Evolutionary conservation across 2,797 vertebrate species (phyloP).

Genomic region (Acanthurus tractus): DNA sequence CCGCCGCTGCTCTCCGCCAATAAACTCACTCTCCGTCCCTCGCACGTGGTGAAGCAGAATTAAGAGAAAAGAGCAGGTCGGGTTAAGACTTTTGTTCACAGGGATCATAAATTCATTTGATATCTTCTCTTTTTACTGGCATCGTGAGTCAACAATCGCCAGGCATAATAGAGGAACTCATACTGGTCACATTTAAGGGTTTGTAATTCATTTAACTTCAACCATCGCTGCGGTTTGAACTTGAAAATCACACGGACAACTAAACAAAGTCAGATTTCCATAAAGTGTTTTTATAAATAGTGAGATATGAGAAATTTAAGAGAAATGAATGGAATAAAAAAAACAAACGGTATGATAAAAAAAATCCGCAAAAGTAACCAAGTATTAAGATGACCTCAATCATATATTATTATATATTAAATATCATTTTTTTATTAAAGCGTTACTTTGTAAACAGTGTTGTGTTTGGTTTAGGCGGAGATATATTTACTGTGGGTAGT

Average conservation of each 20-base stretch:
- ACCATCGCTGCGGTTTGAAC: too few relatives aligned
- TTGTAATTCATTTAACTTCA: constrained; percentile 15
- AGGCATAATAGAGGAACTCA: background rate
- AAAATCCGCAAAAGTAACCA: too few relatives aligned
- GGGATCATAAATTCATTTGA: constrained; percentile 7
- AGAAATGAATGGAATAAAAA: too few relatives aligned
- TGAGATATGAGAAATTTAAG: background rate
- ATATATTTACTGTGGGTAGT: too few relatives aligned
- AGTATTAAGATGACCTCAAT: too few relatives aligned
- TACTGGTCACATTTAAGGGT: background rate
- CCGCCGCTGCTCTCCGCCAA: constrained; percentile 13
- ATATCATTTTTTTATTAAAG: too few relatives aligned
- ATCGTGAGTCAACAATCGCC: constrained; percentile 8
- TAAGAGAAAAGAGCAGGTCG: background rate
- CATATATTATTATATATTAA: too few relatives aligned
- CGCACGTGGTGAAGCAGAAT: background rate
- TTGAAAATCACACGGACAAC: background rate
- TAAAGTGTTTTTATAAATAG: background rate
- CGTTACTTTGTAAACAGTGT: background rate
- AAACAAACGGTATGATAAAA: too few relatives aligned
- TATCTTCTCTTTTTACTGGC: background rate
- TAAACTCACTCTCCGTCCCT: background rate
- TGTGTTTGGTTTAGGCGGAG: background rate
- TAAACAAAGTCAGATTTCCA: background rate
- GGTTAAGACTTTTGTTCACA: background rate